Percentiles rank a stretch among this genome's conserved stretches.
These are phyloP conservation scores for Microcebus ravelobensis DNA, from an alignment of 2,113 vertebrate genomes.

Conservation along the genomic window DNA sequence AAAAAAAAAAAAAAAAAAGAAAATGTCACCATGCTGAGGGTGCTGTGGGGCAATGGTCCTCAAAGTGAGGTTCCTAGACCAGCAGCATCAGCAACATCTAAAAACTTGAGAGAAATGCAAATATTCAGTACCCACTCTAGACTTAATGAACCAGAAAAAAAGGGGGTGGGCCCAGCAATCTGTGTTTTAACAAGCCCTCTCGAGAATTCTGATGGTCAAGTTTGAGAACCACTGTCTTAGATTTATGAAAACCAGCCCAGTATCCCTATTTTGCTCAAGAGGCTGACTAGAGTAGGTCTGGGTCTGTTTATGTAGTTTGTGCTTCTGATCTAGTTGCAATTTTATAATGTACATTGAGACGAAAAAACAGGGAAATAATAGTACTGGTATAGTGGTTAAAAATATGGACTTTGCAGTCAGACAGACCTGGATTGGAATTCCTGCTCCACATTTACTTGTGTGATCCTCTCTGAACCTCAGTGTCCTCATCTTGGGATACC, in stretches of 20 bases:
- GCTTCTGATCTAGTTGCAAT: neutral
- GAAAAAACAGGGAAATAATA: neutral
- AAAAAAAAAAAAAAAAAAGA: neutral
- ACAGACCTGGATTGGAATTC: neutral
- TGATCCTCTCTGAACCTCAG: neutral
- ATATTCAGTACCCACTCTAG: neutral
- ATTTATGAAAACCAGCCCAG: neutral
- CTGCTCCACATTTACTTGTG: neutral
- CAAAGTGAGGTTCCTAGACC: neutral
- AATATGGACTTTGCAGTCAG: neutral
- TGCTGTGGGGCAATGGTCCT: neutral
- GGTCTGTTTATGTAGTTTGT: neutral
- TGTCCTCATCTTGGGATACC: neutral
- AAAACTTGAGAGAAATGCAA: neutral
- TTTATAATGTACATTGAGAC: neutral
- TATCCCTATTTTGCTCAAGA: neutral
- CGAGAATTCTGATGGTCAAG: neutral
- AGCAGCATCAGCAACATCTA: neutral
- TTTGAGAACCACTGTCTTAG: neutral
- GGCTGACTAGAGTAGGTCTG: neutral
- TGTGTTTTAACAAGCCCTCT: neutral
- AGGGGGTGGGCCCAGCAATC: neutral
- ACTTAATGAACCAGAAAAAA: neutral
- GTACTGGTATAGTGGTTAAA: neutral
- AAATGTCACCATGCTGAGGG: neutral